These are phyloP conservation scores for Parapristionchus giblindavisi DNA, from an alignment of 2,888 invertebrate species.

Conservation along the genomic window DNA sequence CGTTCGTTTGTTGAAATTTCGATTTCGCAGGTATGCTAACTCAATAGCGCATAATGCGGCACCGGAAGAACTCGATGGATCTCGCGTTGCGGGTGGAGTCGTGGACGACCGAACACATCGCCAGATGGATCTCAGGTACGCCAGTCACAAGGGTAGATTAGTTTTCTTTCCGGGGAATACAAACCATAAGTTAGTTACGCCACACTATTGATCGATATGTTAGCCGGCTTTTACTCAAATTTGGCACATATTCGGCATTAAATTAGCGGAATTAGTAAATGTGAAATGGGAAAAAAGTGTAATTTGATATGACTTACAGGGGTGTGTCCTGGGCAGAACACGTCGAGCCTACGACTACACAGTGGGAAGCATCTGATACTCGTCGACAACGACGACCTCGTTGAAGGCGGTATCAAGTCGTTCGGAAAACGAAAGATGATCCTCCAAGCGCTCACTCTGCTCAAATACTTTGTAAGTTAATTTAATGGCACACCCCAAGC, in stretches of 20 bases:
- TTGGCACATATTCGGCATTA: too few relatives aligned
- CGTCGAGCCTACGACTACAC: slow-evolving; percentile 75
- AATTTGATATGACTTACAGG: slow-evolving; percentile 16
- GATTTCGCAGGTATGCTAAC: too few relatives aligned
- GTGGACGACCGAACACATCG: slow-evolving; percentile 52
- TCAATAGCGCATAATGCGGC: slow-evolving; percentile 31
- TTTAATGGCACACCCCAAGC: too few relatives aligned
- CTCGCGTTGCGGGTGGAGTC: slow-evolving; percentile 42
- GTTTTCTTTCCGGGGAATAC: too few relatives aligned
- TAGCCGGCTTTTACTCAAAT: too few relatives aligned
- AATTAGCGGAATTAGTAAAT: too few relatives aligned
- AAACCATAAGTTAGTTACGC: too few relatives aligned
- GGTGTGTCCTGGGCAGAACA: slow-evolving; percentile 7
- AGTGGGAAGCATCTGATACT: slow-evolving; percentile 82
- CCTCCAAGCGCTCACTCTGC: slow-evolving; percentile 88
- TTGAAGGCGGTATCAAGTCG: slow-evolving; percentile 84
- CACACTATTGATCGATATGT: too few relatives aligned
- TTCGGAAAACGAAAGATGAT: slow-evolving; percentile 93
- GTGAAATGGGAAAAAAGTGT: not conserved
- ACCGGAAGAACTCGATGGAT: slow-evolving; percentile 13
- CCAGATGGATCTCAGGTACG: slow-evolving; percentile 56
- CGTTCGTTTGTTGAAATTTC: too few relatives aligned
- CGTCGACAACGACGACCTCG: slow-evolving; percentile 86
- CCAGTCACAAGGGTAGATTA: too few relatives aligned
- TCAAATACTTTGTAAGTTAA: slow-evolving; percentile 80